Base-by-base conservation (phyloP, 2,797 vertebrate genomes). In the Enteromius anoplus region DNA sequence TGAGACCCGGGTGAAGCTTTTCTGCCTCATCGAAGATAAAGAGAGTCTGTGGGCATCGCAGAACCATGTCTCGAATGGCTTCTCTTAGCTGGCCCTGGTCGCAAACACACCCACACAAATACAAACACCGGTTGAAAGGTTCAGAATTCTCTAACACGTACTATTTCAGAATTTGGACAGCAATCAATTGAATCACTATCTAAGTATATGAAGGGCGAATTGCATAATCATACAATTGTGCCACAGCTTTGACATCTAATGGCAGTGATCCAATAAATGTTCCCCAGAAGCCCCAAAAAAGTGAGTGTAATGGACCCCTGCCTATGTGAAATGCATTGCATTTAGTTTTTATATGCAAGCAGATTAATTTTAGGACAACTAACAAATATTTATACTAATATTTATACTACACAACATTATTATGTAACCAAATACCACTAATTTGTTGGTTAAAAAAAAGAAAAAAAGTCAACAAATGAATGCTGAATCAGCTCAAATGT, bases 1-100 rank as follows among this genome's bases (percentile, higher is more conserved):
- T 95, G 80, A 99, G 96, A 45, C 90, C 93, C 0, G 93, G 93
- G n/a, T 97, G 97, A 81, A 99, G 95, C 89, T 99, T 99, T 91
- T 99, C 98, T 0, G 96, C 97, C 86, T 99, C 98, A 0, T 99
- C 97, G 0, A 99, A 99, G 90, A 99, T 94, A 88, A 99, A 97
- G 80, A 98, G 92, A 26, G 96, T 93, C 92, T 98, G 98, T 14
- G 88, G 86, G 88, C 98, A 99, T 71, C 89, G 93, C 78, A 93
- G 88, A 75, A 95, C 92, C 6, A 93, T 95, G 91, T 96, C 93
- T 0, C 92, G 89, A 72, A 99, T 93, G 29, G 96, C 95, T 82
- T 93, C 94, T 70, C 87, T 91, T 58, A 99, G 92, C 91, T 96
- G 95, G 70, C 93, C 94, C 98, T 99, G 90, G 29, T 37, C 17